Evolutionary conservation across 1,140 invertebrate genomes (phyloP).

Genomic region (Drosophila asahinai): DNA sequence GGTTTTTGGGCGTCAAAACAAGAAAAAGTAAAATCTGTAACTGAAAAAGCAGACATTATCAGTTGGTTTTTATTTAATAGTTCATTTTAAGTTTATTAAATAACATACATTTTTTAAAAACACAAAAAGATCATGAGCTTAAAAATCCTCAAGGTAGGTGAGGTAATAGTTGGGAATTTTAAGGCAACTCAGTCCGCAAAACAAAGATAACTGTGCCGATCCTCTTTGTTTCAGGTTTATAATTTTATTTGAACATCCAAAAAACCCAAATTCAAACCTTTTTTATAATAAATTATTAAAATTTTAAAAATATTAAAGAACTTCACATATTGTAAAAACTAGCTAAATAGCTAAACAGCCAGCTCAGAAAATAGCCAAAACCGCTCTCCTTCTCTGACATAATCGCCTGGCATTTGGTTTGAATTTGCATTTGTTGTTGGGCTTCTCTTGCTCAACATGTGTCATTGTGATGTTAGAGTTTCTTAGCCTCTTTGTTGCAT

Average conservation of each 20-base stretch:
- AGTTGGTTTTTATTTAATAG: no score
- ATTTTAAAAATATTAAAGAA: background rate
- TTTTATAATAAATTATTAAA: no score
- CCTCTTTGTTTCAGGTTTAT: background rate
- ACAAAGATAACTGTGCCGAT: background rate
- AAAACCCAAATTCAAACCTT: background rate
- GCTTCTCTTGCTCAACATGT: conserved; percentile 45
- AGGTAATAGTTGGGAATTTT: no score
- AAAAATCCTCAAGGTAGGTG: no score
- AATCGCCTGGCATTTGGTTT: conserved; percentile 54
- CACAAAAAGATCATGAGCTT: no score
- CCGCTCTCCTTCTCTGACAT: conserved; percentile 50
- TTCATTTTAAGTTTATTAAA: no score
- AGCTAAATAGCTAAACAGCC: background rate
- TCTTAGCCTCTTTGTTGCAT: conserved; percentile 51
- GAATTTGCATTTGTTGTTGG: conserved; percentile 42
- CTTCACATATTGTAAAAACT: no score
- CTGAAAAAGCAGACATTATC: background rate
- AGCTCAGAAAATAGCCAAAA: background rate
- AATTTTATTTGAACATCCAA: no score
- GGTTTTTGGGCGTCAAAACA: background rate
- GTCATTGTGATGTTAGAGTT: conserved; percentile 33
- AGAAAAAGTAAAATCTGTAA: background rate
- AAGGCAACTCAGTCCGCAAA: background rate
- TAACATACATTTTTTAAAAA: no score